Conservation (phyloP, 2,113 vertebrate genomes). For the Mungos mungo region DNA sequence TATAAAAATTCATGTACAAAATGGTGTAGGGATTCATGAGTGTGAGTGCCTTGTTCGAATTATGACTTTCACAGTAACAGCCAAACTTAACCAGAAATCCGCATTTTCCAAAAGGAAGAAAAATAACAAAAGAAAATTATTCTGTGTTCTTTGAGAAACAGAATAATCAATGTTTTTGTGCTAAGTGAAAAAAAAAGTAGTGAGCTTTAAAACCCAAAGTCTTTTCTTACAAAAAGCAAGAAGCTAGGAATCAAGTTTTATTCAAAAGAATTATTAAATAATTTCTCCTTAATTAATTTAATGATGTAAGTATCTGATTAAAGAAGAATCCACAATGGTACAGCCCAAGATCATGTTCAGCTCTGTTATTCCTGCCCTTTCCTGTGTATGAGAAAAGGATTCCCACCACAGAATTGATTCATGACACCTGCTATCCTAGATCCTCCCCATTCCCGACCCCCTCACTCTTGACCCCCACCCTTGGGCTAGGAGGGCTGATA, state of each 20-base stretch:
- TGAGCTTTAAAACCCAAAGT: not conserved
- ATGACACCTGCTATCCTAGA: not conserved
- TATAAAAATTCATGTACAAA: constrained; percentile 59
- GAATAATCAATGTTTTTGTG: not conserved
- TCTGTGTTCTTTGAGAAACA: not conserved
- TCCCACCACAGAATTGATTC: not conserved
- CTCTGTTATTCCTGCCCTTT: not conserved
- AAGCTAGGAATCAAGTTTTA: not conserved
- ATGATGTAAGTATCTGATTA: not conserved
- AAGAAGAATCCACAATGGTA: not conserved
- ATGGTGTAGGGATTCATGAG: not conserved
- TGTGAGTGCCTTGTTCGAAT: constrained; percentile 23
- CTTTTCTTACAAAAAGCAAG: not conserved
- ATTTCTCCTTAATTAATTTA: constrained; percentile 3
- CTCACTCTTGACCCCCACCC: not conserved
- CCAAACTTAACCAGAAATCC: not conserved
- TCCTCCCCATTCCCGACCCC: too few relatives aligned
- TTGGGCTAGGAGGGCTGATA: not conserved
- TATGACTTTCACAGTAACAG: not conserved
- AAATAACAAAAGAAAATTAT: not conserved
- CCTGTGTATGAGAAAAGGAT: not conserved
- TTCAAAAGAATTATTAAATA: not conserved
- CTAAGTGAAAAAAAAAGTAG: not conserved
- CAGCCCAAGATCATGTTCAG: not conserved
- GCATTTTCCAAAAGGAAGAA: constrained; percentile 1